Evolutionary conservation across 2,888 invertebrate genomes (phyloP).

Genomic region (Odontothrips loti): DNA sequence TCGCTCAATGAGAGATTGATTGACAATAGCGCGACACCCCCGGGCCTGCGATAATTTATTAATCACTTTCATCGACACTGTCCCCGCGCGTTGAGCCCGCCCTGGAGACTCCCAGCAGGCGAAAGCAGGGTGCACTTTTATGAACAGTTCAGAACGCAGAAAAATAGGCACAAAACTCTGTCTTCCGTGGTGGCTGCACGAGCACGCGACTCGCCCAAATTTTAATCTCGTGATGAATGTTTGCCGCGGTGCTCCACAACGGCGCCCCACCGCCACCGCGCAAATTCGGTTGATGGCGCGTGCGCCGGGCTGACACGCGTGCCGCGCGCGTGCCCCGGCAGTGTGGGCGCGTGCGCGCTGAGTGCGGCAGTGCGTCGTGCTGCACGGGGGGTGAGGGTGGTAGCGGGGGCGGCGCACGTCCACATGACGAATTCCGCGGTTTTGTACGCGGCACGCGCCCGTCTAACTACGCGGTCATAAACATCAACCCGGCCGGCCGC

Average conservation of each 20-base stretch:
- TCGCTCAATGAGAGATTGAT: conserved; percentile 4
- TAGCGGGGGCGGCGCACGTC: too few species aligned
- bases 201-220: too few species aligned
- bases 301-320: not conserved
- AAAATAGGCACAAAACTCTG: too few species aligned
- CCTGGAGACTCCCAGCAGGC: too few species aligned
- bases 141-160: too few species aligned
- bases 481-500: not conserved
- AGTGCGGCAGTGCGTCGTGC: not conserved
- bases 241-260: not conserved
- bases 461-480: not conserved
- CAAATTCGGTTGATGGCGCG: not conserved
- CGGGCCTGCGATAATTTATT: too few species aligned
- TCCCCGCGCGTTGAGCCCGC: too few species aligned
- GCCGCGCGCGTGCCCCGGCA: not conserved
- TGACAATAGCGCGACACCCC: not conserved
- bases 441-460: not conserved
- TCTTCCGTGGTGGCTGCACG: too few species aligned
- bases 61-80: too few species aligned
- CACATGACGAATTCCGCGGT: too few species aligned
- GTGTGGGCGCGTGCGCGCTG: not conserved
- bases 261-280: not conserved
- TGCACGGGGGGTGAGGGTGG: too few species aligned
- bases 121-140: too few species aligned
- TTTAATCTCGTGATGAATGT: not conserved